Base-by-base conservation (phyloP, 1,140 invertebrate genomes). In the Aphaenogaster ashmeadi region DNA sequence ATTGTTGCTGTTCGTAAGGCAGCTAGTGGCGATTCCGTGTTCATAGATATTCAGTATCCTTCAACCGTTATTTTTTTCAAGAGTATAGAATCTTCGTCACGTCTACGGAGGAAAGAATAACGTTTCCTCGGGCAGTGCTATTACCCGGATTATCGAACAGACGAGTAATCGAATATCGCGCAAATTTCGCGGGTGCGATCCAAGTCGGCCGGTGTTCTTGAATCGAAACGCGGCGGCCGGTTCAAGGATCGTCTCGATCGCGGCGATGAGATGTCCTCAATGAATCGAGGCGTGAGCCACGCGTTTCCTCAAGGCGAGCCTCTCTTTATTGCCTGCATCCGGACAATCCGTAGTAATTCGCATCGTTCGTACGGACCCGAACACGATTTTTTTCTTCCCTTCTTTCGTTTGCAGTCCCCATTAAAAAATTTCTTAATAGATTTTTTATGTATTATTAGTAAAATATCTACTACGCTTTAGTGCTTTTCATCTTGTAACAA, bases 221-320 rank as follows among this genome's bases (percentile, higher is more conserved):
- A 83, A 36, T 81, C 9, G 50, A 87, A 81, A 71, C 62, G 47
- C 69, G 47, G 8, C 44, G 27, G n/a, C 15, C 33, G 44, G 47
- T 81, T 87, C 86, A 83, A 84, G 86, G 66, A 83, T 87, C 67
- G 58, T 66, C 58, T 86, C 72, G 83, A 86, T 86, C 72, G 72
- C 6, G 18, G 18, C 67, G 80, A 83, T 83, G 66, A 69, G 66
- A 62, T 74, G 86, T 87, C 66, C 77, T 71, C 79, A 84, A 83
- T 71, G 86, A 87, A 83, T 83, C 69, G 56, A 83, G 62, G 47
- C 44, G 50, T 71, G 47, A 87, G 64, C 58, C 47, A 79, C 36
- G 50, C 78, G 36, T 83, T 87, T 80, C 44, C 86, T 74, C 64
- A 81, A 83, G 77, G 79, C 47, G 13, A 87, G 66, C 66, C 21